Evolutionary conservation across 2,797 vertebrate genomes (phyloP), one percentile per base, ranked within the genome.

Genomic region (Sparidentex hasta): DNA sequence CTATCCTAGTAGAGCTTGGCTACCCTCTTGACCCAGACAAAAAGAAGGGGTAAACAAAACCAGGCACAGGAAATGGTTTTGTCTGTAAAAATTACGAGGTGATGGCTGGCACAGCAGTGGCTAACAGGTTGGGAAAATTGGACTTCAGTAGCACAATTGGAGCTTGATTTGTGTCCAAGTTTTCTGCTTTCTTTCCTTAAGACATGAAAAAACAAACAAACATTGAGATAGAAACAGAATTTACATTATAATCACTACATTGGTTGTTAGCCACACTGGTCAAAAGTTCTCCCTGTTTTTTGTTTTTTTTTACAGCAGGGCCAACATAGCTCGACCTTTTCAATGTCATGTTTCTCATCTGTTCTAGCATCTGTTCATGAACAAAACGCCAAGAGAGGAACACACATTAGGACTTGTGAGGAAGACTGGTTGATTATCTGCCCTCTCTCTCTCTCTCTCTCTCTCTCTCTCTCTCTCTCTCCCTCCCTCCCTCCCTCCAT

Each of bases 341-440:
- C 86, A 93, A 90, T 87, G 90, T 89, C 87, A 83, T 57, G 59
- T 68, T 74, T 70, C 86, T 93, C 88, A 92, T 92, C 89, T 92
- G 92, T 78, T 87, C 54, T n/a, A 81, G 83, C 90, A 92, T 93
- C 90, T 94, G 93, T 76, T 84, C 59, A 18, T 27, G 54, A 73
- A 74, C 68, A 78, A 85, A 83, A 87, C 16, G 82, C 80, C 89
- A 90, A 83, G 54, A 47, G 55, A 56, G 72, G 82, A 80, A 71
- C 73, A 78, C 63, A 65, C 64, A 64, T 65, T 62, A 50, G 63
- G 69, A 80, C 69, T 65, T 33, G 44, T 71, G 68, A 73, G 55
- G 61, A 75, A n/a, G 27, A 43, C 51, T 16, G 67, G 38, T 65
- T 78, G 76, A 84, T 82, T 57, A 74, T 83, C 67, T 83, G 70